These are phyloP conservation scores for Semibalanus balanoides DNA, from an alignment of 1,140 invertebrate species.

Conservation along the genomic window DNA sequence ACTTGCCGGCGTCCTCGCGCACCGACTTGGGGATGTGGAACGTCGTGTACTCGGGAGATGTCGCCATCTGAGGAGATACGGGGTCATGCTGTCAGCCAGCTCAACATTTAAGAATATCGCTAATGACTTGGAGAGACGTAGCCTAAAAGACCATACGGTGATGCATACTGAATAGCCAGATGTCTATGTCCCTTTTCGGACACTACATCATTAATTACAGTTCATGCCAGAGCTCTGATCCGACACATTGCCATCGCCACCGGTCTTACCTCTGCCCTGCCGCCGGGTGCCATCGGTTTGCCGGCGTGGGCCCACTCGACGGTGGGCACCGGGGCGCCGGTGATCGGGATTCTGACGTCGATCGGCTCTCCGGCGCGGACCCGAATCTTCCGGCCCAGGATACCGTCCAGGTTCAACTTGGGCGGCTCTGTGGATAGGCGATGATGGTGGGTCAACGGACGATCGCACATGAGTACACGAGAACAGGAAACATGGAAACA, in stretches of 20 bases:
- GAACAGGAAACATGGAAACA: too few relatives aligned
- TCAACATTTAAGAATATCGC: too few relatives aligned
- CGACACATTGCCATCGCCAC: too few relatives aligned
- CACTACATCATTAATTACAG: too few relatives aligned
- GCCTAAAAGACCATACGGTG: too few relatives aligned
- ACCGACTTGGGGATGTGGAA: slow-evolving; percentile 76
- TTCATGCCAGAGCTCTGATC: too few relatives aligned
- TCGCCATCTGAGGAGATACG: slow-evolving; percentile 25
- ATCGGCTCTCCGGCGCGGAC: slow-evolving; percentile 95
- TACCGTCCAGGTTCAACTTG: slow-evolving; percentile 71
- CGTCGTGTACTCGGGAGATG: slow-evolving; percentile 66
- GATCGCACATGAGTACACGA: too few relatives aligned
- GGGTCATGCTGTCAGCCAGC: too few relatives aligned
- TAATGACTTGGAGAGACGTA: too few relatives aligned
- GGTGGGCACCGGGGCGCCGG: slow-evolving; percentile 82
- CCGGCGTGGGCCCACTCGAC: slow-evolving; percentile 79
- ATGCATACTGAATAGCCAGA: too few relatives aligned
- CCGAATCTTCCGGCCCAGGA: slow-evolving; percentile 85
- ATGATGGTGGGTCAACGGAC: too few relatives aligned
- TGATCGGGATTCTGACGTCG: slow-evolving; percentile 81
- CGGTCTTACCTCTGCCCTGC: neutral
- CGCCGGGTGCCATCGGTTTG: slow-evolving; percentile 44
- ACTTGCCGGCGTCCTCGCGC: slow-evolving; percentile 80
- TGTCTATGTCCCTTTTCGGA: too few relatives aligned
- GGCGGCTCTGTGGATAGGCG: slow-evolving; percentile 57